Evolutionary conservation across 1,140 invertebrate genomes (phyloP).

Genomic region (Formica selysi): DNA sequence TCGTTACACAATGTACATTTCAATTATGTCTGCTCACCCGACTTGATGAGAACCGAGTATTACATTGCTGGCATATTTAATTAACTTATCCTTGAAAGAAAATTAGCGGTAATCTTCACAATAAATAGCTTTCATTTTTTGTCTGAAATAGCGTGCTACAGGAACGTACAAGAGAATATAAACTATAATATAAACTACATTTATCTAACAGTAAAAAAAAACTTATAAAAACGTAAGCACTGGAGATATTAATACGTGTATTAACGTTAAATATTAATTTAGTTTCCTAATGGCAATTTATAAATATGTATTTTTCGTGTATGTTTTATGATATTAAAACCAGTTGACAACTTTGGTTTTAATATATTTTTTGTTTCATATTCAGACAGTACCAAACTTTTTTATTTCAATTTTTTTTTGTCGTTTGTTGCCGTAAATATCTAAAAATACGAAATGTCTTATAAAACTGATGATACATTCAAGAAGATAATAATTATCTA

Average conservation of each 20-base stretch:
- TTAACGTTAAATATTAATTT: too few relatives aligned
- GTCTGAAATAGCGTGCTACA: background rate
- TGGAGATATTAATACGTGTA: background rate
- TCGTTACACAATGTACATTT: constrained; percentile 69
- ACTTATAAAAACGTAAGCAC: background rate
- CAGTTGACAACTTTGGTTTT: too few relatives aligned
- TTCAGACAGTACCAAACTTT: too few relatives aligned
- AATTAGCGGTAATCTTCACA: constrained; percentile 44
- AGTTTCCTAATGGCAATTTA: too few relatives aligned
- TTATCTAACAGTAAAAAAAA: background rate
- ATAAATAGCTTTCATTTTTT: constrained; percentile 13
- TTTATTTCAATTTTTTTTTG: too few relatives aligned
- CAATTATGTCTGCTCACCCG: constrained; percentile 62
- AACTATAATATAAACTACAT: background rate
- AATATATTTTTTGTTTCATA: too few relatives aligned
- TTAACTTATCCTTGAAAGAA: constrained; percentile 56
- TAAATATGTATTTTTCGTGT: too few relatives aligned
- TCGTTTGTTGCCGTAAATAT: too few relatives aligned
- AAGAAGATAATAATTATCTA: too few relatives aligned
- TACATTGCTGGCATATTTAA: constrained; percentile 41
- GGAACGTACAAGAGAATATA: background rate
- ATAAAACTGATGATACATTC: too few relatives aligned
- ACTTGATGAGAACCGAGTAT: constrained; percentile 64
- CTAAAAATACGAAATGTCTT: too few relatives aligned
- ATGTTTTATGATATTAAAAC: too few relatives aligned